These are phyloP conservation scores for Cephus spinipes DNA, from an alignment of 2,888 invertebrate species.

Conservation along the genomic window DNA sequence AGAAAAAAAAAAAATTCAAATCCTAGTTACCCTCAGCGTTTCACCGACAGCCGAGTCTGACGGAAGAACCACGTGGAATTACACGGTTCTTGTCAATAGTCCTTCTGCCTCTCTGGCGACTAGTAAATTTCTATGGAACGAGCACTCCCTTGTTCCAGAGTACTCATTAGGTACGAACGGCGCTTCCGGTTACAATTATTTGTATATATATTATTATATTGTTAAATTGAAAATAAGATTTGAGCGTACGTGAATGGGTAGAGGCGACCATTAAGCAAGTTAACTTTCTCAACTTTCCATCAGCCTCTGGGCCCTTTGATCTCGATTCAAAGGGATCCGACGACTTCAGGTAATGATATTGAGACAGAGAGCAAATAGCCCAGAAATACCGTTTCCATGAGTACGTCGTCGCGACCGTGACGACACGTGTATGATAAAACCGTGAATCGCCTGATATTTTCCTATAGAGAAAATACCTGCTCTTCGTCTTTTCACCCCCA, in stretches of 20 bases:
- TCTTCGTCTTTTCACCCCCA: background rate
- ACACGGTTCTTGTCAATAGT: background rate
- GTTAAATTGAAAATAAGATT: background rate
- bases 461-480: background rate
- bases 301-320: background rate
- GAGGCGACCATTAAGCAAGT: background rate
- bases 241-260: background rate
- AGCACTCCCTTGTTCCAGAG: background rate
- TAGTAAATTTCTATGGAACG: background rate
- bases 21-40: too few relatives aligned
- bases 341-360: background rate
- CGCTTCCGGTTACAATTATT: too few relatives aligned
- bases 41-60: background rate
- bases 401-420: too few relatives aligned
- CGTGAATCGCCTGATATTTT: background rate
- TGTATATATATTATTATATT: background rate
- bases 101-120: background rate
- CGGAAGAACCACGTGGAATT: background rate
- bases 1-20: background rate
- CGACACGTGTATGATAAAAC: background rate
- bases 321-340: background rate
- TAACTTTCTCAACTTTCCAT: background rate
- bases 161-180: background rate
- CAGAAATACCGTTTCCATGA: background rate
- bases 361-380: background rate